These are phyloP conservation scores for Leucoraja ocellata DNA, from an alignment of 2,797 vertebrate genomes.

Conservation along the genomic window DNA sequence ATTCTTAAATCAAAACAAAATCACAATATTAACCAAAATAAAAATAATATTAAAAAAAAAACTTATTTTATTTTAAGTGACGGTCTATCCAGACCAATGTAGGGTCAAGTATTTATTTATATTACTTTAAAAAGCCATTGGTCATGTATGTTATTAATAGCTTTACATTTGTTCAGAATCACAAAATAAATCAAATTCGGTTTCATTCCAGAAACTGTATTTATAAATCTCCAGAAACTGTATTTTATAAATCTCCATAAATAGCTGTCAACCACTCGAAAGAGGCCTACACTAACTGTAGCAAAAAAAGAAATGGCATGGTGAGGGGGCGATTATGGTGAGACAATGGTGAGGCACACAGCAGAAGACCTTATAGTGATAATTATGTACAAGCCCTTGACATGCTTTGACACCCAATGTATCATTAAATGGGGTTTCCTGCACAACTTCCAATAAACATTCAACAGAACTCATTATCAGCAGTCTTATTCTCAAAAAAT, in stretches of 20 bases:
- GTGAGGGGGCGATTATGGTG: no score
- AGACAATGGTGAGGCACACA: background rate
- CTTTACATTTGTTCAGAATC: background rate
- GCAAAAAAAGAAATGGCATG: background rate
- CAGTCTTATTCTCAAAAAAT: background rate
- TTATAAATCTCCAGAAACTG: background rate
- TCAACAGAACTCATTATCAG: background rate
- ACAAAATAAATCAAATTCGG: background rate
- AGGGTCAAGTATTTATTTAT: background rate
- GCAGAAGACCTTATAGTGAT: background rate
- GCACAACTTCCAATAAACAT: background rate
- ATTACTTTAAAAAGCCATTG: background rate
- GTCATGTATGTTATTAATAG: background rate
- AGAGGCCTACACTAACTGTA: background rate
- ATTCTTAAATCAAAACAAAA: background rate
- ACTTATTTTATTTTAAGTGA: background rate
- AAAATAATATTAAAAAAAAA: background rate
- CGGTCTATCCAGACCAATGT: background rate
- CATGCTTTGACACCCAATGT: background rate
- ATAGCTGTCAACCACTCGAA: background rate
- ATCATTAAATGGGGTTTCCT: background rate
- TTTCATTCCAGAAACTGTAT: background rate
- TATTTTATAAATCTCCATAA: background rate
- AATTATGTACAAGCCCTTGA: background rate
- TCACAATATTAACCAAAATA: background rate